Conservation (phyloP, 2,888 invertebrate genomes). For the Argyra leucocephala region DNA sequence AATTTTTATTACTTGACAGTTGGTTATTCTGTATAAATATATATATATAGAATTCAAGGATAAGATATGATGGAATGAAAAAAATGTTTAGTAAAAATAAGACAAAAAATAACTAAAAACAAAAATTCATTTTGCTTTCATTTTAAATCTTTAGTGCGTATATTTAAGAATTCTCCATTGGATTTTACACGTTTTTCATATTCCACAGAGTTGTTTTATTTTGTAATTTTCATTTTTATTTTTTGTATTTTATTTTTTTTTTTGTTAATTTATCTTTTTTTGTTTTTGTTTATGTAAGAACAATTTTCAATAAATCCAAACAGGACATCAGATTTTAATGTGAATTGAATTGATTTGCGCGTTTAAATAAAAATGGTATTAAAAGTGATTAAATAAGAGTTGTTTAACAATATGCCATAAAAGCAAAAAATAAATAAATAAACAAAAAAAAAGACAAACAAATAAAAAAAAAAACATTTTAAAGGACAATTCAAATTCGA, state of each 20-base stretch:
- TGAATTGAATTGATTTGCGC: background rate
- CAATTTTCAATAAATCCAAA: background rate
- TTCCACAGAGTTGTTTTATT: too few relatives aligned
- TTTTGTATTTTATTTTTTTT: background rate
- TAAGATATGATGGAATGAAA: background rate
- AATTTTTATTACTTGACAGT: background rate
- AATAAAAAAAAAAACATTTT: background rate
- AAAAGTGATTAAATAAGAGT: background rate
- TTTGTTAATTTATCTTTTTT: background rate
- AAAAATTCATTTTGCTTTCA: too few relatives aligned
- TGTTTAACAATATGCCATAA: background rate
- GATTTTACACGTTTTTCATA: too few relatives aligned
- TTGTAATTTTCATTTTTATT: background rate
- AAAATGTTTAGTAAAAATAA: too few relatives aligned
- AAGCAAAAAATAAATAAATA: too few relatives aligned
- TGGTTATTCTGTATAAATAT: background rate
- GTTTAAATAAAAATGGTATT: background rate
- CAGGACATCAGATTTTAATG: conserved; percentile 2
- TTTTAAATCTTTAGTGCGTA: too few relatives aligned
- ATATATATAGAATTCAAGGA: background rate
- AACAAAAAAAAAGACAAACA: background rate
- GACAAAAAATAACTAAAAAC: too few relatives aligned
- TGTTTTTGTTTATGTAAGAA: background rate
- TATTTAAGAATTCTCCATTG: too few relatives aligned
- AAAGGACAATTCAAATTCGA: background rate